A percentile compares a stretch with the other conserved stretches of the same genome.
phyloP scores from a whole-genome alignment of 2,113 vertebrate genomes.

The Pseudorhombus dupliciocellatus region DNA sequence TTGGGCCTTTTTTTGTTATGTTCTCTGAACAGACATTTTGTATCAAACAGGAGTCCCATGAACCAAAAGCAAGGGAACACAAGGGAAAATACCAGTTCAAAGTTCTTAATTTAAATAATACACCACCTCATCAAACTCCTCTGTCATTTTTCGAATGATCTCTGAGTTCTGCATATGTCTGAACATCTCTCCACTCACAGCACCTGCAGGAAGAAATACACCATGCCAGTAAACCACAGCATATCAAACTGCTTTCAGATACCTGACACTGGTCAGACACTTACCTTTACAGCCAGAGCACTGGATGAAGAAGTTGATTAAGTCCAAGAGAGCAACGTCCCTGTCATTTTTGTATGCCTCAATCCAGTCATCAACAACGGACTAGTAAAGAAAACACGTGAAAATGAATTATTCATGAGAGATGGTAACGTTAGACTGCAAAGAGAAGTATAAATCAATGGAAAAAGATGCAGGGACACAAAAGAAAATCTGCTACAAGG shows the following conservation, averaged over 20 bases:
- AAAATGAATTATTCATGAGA: not conserved
- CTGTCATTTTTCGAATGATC: slow-evolving; percentile 98
- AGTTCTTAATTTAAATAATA: not conserved
- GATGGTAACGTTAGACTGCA: not conserved
- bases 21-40: too few relatives aligned
- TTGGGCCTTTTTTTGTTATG: too few relatives aligned
- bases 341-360: slow-evolving; percentile 95
- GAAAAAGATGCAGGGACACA: not conserved
- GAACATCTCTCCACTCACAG: slow-evolving; percentile 97
- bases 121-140: slow-evolving; percentile 97
- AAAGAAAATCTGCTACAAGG: not conserved
- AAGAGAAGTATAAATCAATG: not conserved
- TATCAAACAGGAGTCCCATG: too few relatives aligned
- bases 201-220: slow-evolving; percentile 78
- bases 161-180: slow-evolving; percentile 98
- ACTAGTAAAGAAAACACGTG: slow-evolving; percentile 77
- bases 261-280: slow-evolving; percentile 33
- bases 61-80: too few relatives aligned
- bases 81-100: not conserved
- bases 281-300: slow-evolving; percentile 98
- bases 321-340: slow-evolving; percentile 93
- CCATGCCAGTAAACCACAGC: not conserved
- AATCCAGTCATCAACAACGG: slow-evolving; percentile 98
- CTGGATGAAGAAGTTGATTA: slow-evolving; percentile 99
- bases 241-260: not conserved